Evolutionary conservation across 2,113 vertebrate species (phyloP), one percentile per base, ranked within the genome.

Genomic region (Melospiza georgiana): DNA sequence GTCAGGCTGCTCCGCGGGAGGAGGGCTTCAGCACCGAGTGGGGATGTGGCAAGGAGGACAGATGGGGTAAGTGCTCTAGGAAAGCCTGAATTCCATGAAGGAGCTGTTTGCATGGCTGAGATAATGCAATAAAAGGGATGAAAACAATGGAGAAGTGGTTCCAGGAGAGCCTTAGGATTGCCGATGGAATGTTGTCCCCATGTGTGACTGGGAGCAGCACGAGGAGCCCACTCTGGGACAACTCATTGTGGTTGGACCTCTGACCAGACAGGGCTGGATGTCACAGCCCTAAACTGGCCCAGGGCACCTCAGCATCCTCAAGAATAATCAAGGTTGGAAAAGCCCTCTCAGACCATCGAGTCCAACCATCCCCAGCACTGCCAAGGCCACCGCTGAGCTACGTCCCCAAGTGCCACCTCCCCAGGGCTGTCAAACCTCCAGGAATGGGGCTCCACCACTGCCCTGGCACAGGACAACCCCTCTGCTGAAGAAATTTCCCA

Each of bases 131-230:
- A 15, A 71, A 67, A 79, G 81, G n/a, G 35, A 49, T 49, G 23
- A 67, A 77, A 78, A 7, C 9, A 6, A 22, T 3, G 37, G 8
- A 5, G 58, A 25, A 68, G 25, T 0, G 1, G 30, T 20, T 83
- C 30, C 55, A 21, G 87, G 63, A 31, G 59, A 57, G 51, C 14
- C 33, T 57, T 21, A 2, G 33, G 30, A 12, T 10, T 23, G 5
- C 18, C 33, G 35, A 1, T 7, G 43, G 59, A 19, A 35, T 6
- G 33, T 7, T 71, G 27, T 85, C 33, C 72, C 52, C 33, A 0
- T 0, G 10, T 0, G 3, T 2, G 30, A 11, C 58, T 3, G 46
- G 9, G 37, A 30, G 30, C 33, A 31, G 28, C 16, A 0, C 0
- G 0, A 20, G 55, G 59, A 39, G 1, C 11, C 28, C 28, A 2